Percentiles rank a stretch among this genome's conserved stretches.
Conservation (phyloP, 2,888 invertebrate species). For the Lamellibrachia columna region DNA sequence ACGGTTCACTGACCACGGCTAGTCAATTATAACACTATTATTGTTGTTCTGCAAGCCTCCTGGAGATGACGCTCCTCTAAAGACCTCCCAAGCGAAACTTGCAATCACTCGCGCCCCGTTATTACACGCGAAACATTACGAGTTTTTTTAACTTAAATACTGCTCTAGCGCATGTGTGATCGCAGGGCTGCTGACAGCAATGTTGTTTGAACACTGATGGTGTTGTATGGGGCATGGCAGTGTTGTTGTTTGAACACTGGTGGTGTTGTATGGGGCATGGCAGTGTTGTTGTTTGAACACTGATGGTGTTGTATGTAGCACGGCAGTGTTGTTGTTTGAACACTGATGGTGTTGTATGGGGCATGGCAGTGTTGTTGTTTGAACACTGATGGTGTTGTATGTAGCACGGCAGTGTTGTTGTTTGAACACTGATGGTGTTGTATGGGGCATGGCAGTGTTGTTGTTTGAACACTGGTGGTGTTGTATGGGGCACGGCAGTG, state of each 20-base stretch:
- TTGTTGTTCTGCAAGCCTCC: not conserved
- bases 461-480: not conserved
- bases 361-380: no score
- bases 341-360: not conserved
- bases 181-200: not conserved
- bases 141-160: not conserved
- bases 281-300: not conserved
- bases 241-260: not conserved
- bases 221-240: not conserved
- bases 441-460: not conserved
- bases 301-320: not conserved
- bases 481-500: not conserved
- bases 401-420: no score
- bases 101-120: not conserved
- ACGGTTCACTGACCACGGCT: not conserved
- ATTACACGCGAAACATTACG: not conserved
- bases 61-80: not conserved
- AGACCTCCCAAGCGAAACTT: not conserved
- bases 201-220: not conserved
- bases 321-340: no score
- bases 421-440: not conserved
- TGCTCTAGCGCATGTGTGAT: no score
- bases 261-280: not conserved
- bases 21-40: not conserved
- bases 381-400: not conserved